phyloP scores from a whole-genome alignment of 2,113 vertebrate species.

The Poecilia latipinna region DNA sequence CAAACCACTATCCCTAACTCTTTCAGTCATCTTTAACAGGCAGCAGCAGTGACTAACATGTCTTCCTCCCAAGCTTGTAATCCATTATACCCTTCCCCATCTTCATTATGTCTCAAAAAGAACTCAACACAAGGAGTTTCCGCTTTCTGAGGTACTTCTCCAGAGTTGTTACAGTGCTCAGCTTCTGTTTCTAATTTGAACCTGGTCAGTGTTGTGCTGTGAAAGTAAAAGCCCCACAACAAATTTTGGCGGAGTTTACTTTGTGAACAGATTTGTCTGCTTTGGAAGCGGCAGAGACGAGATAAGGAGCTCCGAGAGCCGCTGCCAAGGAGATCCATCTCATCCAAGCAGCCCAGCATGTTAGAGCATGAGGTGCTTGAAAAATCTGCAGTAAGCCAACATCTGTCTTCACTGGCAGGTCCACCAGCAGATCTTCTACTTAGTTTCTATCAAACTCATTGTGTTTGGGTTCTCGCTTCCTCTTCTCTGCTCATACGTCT shows the following conservation, averaged over 20 bases:
- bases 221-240: neutral
- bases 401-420: conserved; percentile 3
- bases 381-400: conserved; percentile 8
- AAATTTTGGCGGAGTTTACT: neutral
- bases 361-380: neutral
- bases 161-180: neutral
- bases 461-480: neutral
- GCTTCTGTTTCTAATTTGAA: neutral
- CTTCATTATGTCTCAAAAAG: too few relatives aligned
- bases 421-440: conserved; percentile 8
- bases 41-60: neutral
- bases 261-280: conserved; percentile 1
- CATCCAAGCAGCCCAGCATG: conserved; percentile 5
- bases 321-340: conserved; percentile 23
- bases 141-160: neutral
- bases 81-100: neutral
- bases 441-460: neutral
- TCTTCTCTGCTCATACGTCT: neutral
- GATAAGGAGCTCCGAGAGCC: conserved; percentile 8
- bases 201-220: neutral
- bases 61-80: conserved; percentile 7
- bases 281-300: conserved; percentile 7
- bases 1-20: conserved; percentile 15
- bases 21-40: conserved; percentile 29
- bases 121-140: neutral